These are phyloP conservation scores for Malurus melanocephalus DNA, from an alignment of 2,113 vertebrate genomes.

Conservation along the genomic window DNA sequence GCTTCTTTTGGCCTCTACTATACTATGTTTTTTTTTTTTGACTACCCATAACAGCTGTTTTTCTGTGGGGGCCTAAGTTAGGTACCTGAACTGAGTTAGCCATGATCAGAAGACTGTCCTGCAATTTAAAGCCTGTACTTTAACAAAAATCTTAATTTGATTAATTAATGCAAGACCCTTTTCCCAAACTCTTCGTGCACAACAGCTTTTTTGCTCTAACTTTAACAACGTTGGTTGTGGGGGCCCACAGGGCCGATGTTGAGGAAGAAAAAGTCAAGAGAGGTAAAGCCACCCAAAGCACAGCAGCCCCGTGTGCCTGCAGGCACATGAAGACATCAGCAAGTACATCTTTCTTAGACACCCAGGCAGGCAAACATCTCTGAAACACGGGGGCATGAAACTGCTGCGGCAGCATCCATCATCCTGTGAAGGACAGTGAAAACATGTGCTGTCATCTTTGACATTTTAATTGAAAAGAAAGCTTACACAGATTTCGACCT, in stretches of 20 bases:
- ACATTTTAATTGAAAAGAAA: constrained; percentile 86
- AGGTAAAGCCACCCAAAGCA: neutral
- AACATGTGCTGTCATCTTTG: constrained; percentile 76
- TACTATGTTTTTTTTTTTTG: neutral
- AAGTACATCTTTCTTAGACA: constrained; percentile 41
- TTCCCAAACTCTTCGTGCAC: neutral
- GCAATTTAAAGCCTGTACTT: neutral
- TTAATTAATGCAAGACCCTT: neutral
- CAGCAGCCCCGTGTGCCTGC: neutral
- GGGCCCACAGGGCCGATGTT: neutral
- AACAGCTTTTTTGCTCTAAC: neutral
- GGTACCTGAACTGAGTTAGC: neutral
- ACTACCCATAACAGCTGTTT: neutral
- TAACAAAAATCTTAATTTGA: neutral
- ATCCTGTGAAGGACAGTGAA: constrained; percentile 68
- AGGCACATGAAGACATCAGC: neutral
- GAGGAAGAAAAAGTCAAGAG: neutral
- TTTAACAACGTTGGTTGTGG: neutral
- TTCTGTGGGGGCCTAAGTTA: neutral
- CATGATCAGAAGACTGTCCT: neutral
- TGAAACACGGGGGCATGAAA: constrained; percentile 35
- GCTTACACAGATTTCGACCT: constrained; percentile 74
- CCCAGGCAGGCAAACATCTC: constrained; percentile 49
- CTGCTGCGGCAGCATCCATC: constrained; percentile 66
- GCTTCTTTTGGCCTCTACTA: neutral